phyloP scores from a whole-genome alignment of 2,113 vertebrate genomes.

The Tricholaema leucomelas region DNA sequence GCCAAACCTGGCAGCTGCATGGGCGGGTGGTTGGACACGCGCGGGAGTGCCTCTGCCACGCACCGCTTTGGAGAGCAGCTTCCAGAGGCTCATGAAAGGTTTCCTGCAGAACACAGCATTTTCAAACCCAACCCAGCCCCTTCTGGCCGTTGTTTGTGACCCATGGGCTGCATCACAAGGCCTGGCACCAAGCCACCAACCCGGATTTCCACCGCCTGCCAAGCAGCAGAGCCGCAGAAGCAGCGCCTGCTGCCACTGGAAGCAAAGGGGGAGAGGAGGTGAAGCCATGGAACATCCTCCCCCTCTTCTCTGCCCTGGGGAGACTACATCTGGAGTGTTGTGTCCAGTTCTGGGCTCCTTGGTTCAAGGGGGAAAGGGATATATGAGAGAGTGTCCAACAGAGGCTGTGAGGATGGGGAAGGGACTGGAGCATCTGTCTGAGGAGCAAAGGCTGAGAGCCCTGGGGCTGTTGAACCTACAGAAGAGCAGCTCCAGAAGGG shows the following conservation, averaged over 20 bases:
- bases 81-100: neutral
- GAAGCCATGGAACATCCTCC: neutral
- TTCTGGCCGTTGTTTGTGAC: neutral
- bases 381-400: no score
- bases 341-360: no score
- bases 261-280: fast-evolving
- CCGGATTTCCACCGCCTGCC: fast-evolving
- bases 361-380: no score
- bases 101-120: neutral
- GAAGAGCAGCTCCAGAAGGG: no score
- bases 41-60: fast-evolving
- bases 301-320: no score
- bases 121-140: neutral
- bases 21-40: fast-evolving
- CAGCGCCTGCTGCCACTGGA: fast-evolving
- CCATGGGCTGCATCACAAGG: neutral
- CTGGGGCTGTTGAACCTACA: no score
- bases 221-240: fast-evolving
- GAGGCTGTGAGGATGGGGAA: no score
- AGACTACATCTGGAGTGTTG: no score
- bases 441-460: no score
- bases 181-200: fast-evolving
- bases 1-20: neutral
- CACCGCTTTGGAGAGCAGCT: neutral
- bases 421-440: no score